These are phyloP conservation scores for Pagrus major DNA, from an alignment of 2,113 vertebrate species.

Conservation along the genomic window DNA sequence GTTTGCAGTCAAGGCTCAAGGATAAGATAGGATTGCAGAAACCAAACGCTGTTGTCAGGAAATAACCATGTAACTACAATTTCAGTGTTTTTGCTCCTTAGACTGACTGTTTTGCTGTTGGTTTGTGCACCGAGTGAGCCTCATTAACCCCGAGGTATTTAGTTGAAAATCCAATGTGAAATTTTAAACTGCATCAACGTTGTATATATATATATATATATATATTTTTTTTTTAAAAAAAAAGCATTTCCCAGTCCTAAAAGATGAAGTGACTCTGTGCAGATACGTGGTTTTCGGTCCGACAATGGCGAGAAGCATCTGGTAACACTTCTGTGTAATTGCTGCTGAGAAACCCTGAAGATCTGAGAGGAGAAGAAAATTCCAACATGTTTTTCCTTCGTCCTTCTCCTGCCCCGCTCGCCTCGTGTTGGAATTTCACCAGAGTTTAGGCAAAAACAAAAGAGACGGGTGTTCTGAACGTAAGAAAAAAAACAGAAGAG, in stretches of 20 bases:
- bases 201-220: background rate
- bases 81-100: constrained; percentile 16
- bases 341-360: constrained; percentile 81
- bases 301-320: constrained; percentile 76
- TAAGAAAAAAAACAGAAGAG: constrained; percentile 2
- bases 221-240: background rate
- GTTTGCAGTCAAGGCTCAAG: constrained; percentile 58
- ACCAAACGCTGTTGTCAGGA: constrained; percentile 51
- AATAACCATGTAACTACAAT: constrained; percentile 24
- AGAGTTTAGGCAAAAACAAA: constrained; percentile 71
- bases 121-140: background rate
- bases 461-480: constrained; percentile 64
- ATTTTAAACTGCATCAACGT: constrained; percentile 27
- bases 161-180: background rate
- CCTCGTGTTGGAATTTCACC: constrained; percentile 71
- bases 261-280: constrained; percentile 68
- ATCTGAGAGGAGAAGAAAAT: constrained; percentile 81
- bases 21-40: constrained; percentile 65
- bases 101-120: background rate
- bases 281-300: constrained; percentile 64
- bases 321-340: constrained; percentile 82
- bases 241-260: constrained; percentile 20
- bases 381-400: constrained; percentile 76
- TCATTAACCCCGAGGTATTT: constrained; percentile 18
- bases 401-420: constrained; percentile 68